Evolutionary conservation across 2,113 vertebrate genomes (phyloP), one percentile per base, ranked within the genome.

Genomic region (Aepyceros melampus): DNA sequence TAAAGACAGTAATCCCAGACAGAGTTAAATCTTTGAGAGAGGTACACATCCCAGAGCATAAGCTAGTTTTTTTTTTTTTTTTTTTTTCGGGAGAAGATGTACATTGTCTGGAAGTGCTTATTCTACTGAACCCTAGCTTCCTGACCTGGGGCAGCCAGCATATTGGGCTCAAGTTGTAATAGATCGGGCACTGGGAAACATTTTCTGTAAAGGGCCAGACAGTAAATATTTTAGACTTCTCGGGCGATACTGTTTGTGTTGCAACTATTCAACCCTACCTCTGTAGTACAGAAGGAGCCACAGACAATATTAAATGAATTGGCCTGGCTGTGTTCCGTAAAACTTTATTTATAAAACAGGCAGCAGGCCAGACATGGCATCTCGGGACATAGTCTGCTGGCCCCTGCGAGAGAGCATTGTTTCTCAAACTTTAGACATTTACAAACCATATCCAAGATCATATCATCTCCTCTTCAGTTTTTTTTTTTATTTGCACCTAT

Each of bases 321-420:
- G 67, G 11, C 16, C 33, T 96, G 55, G 29, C 3, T 51, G 25
- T 33, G n/a, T 76, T 79, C 56, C 79, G 2, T 95, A 89, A 89
- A 93, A 58, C 85, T 96, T 96, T 94, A 94, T 95, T 84, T 91
- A 51, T 85, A 85, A 74, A 89, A 62, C 27, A 71, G 23, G 53
- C 55, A 76, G 43, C 10, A 10, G 25, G 23, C 45, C 49, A 55
- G 49, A 49, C 51, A 14, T 83, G 49, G 87, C 27, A 40, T 31
- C 8, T 5, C 2, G 1, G 64, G 74, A 71, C 11, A 29, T 43
- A 27, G 27, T 94, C 95, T 53, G 91, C 58, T 85, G 81, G 45
- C 4, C 19, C 33, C 40, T 62, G n/a, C 9, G 49, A 56, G 58
- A 51, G 17, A 74, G n/a, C 5, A 6, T 16, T 67, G 8, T 85